phyloP scores from a whole-genome alignment of 53 echinoderm and acorn worm genomes.

The Pentamera pediparva region DNA sequence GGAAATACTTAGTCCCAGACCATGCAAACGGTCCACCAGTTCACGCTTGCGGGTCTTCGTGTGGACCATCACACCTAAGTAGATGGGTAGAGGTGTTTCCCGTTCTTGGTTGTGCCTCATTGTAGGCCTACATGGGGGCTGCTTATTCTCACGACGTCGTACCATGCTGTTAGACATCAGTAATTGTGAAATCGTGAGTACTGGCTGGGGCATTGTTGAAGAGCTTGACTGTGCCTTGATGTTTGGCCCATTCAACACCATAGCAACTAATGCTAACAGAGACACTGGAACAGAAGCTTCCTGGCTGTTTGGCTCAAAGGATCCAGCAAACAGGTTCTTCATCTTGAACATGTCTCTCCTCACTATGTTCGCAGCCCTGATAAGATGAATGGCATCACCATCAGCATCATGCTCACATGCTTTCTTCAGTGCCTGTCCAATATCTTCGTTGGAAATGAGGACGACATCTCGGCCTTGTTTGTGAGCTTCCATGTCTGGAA shows the following conservation, averaged over 20 bases:
- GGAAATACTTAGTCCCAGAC: constrained; percentile 36
- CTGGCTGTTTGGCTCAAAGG: constrained; percentile 4
- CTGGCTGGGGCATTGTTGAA: not conserved
- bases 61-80: constrained; percentile 27
- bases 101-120: not conserved
- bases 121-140: constrained; percentile 21
- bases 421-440: too few species aligned
- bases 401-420: constrained; percentile 9
- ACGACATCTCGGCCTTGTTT: constrained; percentile 43
- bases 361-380: constrained; percentile 30
- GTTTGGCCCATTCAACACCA: constrained; percentile 47
- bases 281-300: constrained; percentile 11
- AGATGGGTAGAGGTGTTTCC: constrained; percentile 46
- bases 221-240: not conserved
- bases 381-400: constrained; percentile 24
- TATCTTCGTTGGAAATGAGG: too few species aligned
- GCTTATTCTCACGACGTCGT: not conserved
- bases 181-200: constrained; percentile 8
- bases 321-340: not conserved
- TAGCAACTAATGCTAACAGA: constrained; percentile 28
- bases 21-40: constrained; percentile 23
- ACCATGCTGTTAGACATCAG: not conserved
- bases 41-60: constrained; percentile 31
- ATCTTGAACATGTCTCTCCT: constrained; percentile 35
- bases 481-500: constrained; percentile 34